A percentile compares a stretch with the other conserved stretches of the same genome.
These are phyloP conservation scores for Cheiracanthium punctorium DNA, from an alignment of 2,888 invertebrate genomes.

Conservation along the genomic window DNA sequence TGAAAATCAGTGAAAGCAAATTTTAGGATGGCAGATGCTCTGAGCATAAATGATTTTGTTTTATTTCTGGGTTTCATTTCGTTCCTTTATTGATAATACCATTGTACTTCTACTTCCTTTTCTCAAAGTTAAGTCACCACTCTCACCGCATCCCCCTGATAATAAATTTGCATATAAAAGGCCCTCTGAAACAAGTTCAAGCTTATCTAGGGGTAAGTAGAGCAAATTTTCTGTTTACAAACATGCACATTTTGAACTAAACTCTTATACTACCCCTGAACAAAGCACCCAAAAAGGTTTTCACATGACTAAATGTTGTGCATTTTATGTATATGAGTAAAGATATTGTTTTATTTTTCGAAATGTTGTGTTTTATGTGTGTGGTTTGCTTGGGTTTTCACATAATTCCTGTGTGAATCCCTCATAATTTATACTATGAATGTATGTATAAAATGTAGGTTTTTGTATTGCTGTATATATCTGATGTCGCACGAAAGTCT, in stretches of 20 bases:
- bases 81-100: slow-evolving; percentile 53
- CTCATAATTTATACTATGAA: not conserved
- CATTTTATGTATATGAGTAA: not conserved
- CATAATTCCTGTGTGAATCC: not conserved
- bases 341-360: no score
- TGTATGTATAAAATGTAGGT: not conserved
- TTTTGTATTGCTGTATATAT: not conserved
- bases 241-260: slow-evolving; percentile 8
- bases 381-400: slow-evolving; percentile 21
- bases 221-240: slow-evolving; percentile 43
- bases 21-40: slow-evolving; percentile 40
- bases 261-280: not conserved
- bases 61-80: slow-evolving; percentile 40
- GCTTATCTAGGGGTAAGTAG: slow-evolving; percentile 67
- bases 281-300: not conserved
- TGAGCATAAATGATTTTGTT: slow-evolving; percentile 47
- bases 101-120: slow-evolving; percentile 68
- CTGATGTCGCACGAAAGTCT: not conserved
- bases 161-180: slow-evolving; percentile 69
- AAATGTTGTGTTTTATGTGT: slow-evolving; percentile 16
- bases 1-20: no score
- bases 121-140: slow-evolving; percentile 69
- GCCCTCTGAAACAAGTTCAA: slow-evolving; percentile 69
- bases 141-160: slow-evolving; percentile 70
- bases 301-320: not conserved